These are phyloP conservation scores for Formica selysi DNA, from an alignment of 1,140 invertebrate genomes.

Conservation along the genomic window DNA sequence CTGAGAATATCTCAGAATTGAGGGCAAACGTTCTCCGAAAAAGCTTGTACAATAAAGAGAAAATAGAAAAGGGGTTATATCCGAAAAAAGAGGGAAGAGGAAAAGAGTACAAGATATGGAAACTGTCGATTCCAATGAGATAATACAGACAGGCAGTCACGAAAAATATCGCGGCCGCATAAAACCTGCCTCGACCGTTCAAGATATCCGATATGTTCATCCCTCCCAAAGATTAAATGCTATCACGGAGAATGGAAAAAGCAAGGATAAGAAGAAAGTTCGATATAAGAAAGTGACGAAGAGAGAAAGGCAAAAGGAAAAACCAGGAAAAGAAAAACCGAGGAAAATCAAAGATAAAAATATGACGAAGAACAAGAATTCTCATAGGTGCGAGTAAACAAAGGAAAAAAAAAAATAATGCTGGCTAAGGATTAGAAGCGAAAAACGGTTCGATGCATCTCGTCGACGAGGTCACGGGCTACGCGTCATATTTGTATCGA, in stretches of 20 bases:
- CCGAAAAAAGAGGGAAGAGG: background rate
- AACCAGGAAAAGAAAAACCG: background rate
- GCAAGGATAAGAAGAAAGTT: background rate
- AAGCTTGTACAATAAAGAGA: conserved; percentile 5
- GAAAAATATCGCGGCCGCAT: conserved; percentile 52
- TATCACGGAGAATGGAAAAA: background rate
- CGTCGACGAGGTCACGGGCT: background rate
- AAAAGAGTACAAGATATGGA: conserved; percentile 2
- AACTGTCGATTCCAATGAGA: conserved; percentile 8
- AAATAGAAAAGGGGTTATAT: background rate
- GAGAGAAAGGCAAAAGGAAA: background rate
- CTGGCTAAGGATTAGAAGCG: conserved; percentile 2
- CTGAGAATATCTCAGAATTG: background rate
- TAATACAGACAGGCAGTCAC: conserved; percentile 34
- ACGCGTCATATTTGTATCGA: conserved; percentile 64
- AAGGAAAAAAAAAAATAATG: background rate
- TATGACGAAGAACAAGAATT: background rate
- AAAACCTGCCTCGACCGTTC: conserved; percentile 13
- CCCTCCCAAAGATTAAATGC: conserved; percentile 52
- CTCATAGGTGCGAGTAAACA: background rate
- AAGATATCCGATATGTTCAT: conserved; percentile 58
- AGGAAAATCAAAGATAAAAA: background rate
- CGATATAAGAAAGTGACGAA: background rate
- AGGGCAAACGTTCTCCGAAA: background rate
- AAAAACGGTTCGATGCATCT: background rate